Conservation (phyloP, 2,888 invertebrate species). For the Philhelius pedissequus region DNA sequence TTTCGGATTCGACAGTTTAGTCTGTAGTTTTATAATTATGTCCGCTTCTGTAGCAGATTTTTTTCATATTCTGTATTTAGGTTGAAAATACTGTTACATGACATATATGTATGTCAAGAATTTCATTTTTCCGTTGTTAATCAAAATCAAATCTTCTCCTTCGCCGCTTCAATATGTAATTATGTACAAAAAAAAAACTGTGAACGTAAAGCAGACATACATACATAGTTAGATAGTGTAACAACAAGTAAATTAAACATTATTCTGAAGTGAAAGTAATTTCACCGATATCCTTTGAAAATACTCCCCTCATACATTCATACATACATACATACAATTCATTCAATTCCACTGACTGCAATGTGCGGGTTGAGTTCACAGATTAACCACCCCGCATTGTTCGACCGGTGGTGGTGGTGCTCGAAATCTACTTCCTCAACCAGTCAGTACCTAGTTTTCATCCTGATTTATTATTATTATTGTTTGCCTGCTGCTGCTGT, state of each 20-base stretch:
- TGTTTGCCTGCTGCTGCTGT: slow-evolving; percentile 19
- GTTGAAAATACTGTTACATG: too few species aligned
- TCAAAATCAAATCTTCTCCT: neutral
- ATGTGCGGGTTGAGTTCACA: slow-evolving; percentile 56
- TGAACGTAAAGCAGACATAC: slow-evolving; percentile 13
- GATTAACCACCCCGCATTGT: slow-evolving; percentile 56
- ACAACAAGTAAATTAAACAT: slow-evolving; percentile 16
- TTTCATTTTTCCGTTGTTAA: neutral
- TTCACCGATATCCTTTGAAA: slow-evolving; percentile 4
- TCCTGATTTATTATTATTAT: slow-evolving; percentile 62
- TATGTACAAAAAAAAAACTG: too few species aligned
- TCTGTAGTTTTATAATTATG: too few species aligned
- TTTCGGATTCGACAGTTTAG: too few species aligned
- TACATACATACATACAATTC: neutral
- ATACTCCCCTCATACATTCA: too few species aligned
- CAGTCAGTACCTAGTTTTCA: slow-evolving; percentile 48
- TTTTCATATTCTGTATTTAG: too few species aligned
- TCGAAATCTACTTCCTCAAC: slow-evolving; percentile 41
- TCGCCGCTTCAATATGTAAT: neutral
- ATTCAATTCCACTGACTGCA: slow-evolving; percentile 31
- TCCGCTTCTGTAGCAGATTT: too few species aligned
- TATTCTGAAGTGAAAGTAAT: slow-evolving; percentile 39
- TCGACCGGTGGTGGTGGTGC: slow-evolving; percentile 12
- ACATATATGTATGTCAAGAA: neutral
- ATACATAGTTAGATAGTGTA: neutral